These are phyloP conservation scores for Morbakka virulenta DNA, from an alignment of 30 jellyfish, hydroid and myxozoan genomes.

Conservation along the genomic window DNA sequence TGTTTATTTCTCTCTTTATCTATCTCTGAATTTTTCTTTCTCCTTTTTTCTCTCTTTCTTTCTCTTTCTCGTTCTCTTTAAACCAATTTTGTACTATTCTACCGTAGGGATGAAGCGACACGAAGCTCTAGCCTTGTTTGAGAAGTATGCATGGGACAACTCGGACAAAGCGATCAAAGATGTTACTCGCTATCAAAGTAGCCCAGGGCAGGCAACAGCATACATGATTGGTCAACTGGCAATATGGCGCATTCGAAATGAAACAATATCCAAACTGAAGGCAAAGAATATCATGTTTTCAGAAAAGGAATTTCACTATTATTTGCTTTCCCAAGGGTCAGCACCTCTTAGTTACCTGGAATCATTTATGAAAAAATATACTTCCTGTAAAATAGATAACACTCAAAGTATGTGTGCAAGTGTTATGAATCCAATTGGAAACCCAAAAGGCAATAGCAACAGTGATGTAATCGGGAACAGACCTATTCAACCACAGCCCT, in stretches of 20 bases:
- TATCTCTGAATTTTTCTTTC: too few relatives aligned
- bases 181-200: conserved; percentile 83
- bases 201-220: conserved; percentile 98
- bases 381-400: conserved; percentile 66
- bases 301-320: conserved; percentile 83
- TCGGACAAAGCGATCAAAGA: conserved; percentile 90
- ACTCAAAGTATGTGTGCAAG: too few relatives aligned
- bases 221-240: conserved; percentile 97
- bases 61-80: too few relatives aligned
- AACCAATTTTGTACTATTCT: too few relatives aligned
- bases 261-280: conserved; percentile 50
- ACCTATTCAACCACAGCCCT: too few relatives aligned
- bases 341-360: conserved; percentile 76
- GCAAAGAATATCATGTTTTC: conserved; percentile 53
- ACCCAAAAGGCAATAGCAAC: too few relatives aligned
- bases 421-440: too few relatives aligned
- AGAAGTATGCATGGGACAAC: conserved; percentile 86
- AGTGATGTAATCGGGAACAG: too few relatives aligned
- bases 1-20: too few relatives aligned
- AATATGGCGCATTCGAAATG: conserved; percentile 85
- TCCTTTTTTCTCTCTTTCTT: too few relatives aligned
- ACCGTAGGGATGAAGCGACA: conserved; percentile 65
- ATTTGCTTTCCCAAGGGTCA: conserved; percentile 89
- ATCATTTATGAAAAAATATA: conserved; percentile 65
- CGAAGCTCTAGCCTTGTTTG: conserved; percentile 66